These are phyloP conservation scores for Poeciliopsis prolifica DNA, from an alignment of 2,113 vertebrate genomes.

Conservation along the genomic window DNA sequence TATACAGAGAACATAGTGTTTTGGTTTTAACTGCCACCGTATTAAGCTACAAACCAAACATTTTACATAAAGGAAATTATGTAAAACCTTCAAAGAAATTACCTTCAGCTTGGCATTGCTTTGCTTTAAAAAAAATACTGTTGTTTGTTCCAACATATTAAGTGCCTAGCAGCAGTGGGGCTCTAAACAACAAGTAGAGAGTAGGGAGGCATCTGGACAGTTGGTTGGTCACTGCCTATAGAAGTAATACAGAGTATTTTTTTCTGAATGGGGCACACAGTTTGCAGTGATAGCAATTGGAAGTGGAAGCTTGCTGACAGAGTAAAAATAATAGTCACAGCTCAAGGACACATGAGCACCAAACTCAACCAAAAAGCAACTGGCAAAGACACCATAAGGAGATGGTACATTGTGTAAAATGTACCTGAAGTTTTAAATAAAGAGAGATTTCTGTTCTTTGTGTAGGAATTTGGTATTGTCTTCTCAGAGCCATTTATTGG, in stretches of 20 bases:
- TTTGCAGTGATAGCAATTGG: slow-evolving; percentile 71
- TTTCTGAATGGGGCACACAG: slow-evolving; percentile 65
- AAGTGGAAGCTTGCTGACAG: slow-evolving; percentile 65
- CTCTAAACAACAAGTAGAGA: slow-evolving; percentile 6
- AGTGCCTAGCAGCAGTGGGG: slow-evolving; percentile 23
- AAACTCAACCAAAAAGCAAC: slow-evolving; percentile 11
- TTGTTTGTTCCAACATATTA: slow-evolving; percentile 21
- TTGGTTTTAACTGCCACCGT: no score
- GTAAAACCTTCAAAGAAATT: not conserved
- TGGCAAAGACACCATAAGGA: not conserved
- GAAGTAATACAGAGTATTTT: slow-evolving; percentile 57
- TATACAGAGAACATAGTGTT: no score
- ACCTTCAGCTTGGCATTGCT: not conserved
- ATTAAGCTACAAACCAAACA: no score
- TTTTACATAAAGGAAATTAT: no score
- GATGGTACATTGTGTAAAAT: not conserved
- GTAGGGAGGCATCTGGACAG: slow-evolving; percentile 15
- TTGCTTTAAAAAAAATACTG: not conserved
- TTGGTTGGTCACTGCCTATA: slow-evolving; percentile 49
- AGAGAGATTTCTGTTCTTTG: not conserved
- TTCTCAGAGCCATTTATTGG: slow-evolving; percentile 5
- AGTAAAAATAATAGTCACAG: slow-evolving; percentile 45
- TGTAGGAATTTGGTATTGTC: not conserved
- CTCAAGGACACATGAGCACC: slow-evolving; percentile 43
- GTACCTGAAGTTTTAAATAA: not conserved